Percentiles rank a stretch among this genome's conserved stretches.
These are phyloP conservation scores for Drosophila melanogaster DNA, from an alignment of 1,140 invertebrate species.

Conservation along the genomic window DNA sequence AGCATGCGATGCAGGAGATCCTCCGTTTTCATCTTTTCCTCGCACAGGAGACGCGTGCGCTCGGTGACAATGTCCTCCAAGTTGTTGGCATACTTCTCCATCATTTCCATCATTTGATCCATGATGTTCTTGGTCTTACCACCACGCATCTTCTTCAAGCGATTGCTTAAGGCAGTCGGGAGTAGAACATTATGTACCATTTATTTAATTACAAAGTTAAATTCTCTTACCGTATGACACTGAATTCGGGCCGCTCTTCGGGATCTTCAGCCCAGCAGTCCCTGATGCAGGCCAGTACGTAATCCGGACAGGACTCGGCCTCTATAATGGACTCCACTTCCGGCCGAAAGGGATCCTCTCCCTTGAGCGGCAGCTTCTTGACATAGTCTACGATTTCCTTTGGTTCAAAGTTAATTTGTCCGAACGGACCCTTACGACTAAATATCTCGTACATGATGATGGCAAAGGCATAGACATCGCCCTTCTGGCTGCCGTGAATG, in stretches of 20 bases:
- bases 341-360: slow-evolving; percentile 91
- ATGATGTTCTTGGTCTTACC: slow-evolving; percentile 96
- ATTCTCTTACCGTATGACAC: slow-evolving; percentile 87
- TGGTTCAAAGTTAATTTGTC: slow-evolving; percentile 91
- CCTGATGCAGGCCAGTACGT: slow-evolving; percentile 90
- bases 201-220: not conserved
- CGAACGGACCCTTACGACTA: slow-evolving; percentile 94
- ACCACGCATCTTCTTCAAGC: slow-evolving; percentile 94
- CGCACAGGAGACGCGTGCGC: slow-evolving; percentile 93
- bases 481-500: slow-evolving; percentile 91
- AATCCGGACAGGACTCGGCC: slow-evolving; percentile 89
- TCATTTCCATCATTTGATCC: slow-evolving; percentile 98
- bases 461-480: slow-evolving; percentile 97
- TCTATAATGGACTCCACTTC: slow-evolving; percentile 89
- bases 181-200: not conserved
- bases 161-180: slow-evolving; percentile 73
- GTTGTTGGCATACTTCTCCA: slow-evolving; percentile 97
- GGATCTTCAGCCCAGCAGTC: slow-evolving; percentile 95
- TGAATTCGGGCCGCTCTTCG: slow-evolving; percentile 92
- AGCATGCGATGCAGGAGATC: slow-evolving; percentile 96
- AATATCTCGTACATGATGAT: slow-evolving; percentile 98
- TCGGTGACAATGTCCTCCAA: slow-evolving; percentile 96
- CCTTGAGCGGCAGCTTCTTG: slow-evolving; percentile 87
- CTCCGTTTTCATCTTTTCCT: slow-evolving; percentile 97
- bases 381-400: slow-evolving; percentile 95